These are phyloP conservation scores for Proteles cristata DNA, from an alignment of 2,113 vertebrate species.

Conservation along the genomic window DNA sequence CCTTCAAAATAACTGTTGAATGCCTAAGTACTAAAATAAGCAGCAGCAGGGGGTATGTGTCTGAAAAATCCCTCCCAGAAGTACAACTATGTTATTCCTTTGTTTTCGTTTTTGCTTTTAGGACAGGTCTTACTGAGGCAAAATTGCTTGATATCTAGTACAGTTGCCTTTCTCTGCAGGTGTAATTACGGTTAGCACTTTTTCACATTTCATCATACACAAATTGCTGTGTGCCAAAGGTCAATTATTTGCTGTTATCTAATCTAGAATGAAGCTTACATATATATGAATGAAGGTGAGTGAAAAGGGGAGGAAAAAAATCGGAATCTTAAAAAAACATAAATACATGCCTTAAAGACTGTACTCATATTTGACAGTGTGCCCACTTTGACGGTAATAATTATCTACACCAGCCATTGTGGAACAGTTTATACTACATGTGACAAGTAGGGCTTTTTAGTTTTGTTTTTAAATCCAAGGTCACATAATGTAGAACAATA, in stretches of 20 bases:
- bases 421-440: not conserved
- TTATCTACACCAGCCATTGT: not conserved
- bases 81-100: not conserved
- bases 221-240: not conserved
- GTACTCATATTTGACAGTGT: not conserved
- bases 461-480: constrained; percentile 16
- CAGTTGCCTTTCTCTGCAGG: constrained; percentile 5
- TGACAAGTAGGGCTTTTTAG: not conserved
- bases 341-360: not conserved
- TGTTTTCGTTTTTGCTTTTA: not conserved
- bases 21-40: not conserved
- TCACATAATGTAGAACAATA: not conserved
- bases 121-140: not conserved
- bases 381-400: not conserved
- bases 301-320: constrained; percentile 30
- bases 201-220: not conserved
- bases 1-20: not conserved
- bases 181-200: not conserved
- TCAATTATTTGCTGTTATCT: constrained; percentile 24
- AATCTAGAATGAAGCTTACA: constrained; percentile 8
- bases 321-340: constrained; percentile 12
- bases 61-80: not conserved
- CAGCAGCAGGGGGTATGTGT: not conserved
- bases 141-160: constrained; percentile 16
- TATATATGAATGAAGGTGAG: not conserved